Evolutionary conservation across 2,888 invertebrate genomes (phyloP), one percentile per base, ranked within the genome.

Genomic region (Chorisops tibialis): DNA sequence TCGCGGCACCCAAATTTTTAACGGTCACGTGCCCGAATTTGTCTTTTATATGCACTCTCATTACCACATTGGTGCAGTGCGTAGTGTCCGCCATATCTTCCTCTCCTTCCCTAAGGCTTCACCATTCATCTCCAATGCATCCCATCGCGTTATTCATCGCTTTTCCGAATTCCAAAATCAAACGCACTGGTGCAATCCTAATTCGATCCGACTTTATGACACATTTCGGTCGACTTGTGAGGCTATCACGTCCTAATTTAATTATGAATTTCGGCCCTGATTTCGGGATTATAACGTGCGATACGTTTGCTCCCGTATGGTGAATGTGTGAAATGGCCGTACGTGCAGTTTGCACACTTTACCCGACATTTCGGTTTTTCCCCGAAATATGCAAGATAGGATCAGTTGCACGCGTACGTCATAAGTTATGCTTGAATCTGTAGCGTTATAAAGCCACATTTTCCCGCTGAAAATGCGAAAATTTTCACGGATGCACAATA

Each of bases 1-100:
- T 76, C 78, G 72, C 72, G 75, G 73, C 77, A 73, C 74, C 76
- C 76, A 74, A 56, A 70, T 69, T 69, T 68, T 67, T 68, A 93
- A 67, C 63, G 65, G 69, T 62, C 69, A 68, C 68, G 69, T 69
- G 67, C 62, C 9, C 22, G 56, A 56, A 56, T 56, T 56, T 56
- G 65, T 58, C 56, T 22, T 45, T 45, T 54, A n/a, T 6, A 41
- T n/a, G 19, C 19, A 19, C 19, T 14, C 56, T 56, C 56, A 56
- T 56, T 56, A 56, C 56, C 56, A 56, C 56, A 35, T 45, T 16
- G 12, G 35, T 14, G 14, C 30, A 50, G 49, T 30, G 49, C 16
- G 49, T 14, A 30, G 21, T 22, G 9, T 4, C 2, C 11, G 45
- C 14, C 4, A 6, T 19, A 19, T 3, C 9, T 45, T 9, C 45